Base-by-base conservation (phyloP, 2,888 invertebrate species). In the Drepanosiphum platanoidis region DNA sequence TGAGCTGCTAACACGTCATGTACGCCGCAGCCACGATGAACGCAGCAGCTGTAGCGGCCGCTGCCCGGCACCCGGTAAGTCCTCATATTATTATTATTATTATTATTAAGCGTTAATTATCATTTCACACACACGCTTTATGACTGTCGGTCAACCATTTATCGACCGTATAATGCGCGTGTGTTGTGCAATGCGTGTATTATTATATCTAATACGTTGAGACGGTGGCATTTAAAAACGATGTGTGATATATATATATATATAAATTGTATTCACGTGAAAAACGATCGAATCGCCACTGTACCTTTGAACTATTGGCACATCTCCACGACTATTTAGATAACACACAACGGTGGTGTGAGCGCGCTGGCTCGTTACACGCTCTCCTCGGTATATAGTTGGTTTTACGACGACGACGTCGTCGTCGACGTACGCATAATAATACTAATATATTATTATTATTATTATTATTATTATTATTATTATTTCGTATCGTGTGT, bases 1-100 rank as follows among this genome's bases (percentile, higher is more conserved):
- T 88, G 88, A 83, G 87, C 90, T 90, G 89, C 88, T 92, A 91
- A 91, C 90, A 90, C 90, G 92, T 92, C 91, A 95, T 95, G 95
- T 95, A 95, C 93, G 94, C 95, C 92, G 94, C 94, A 92, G 94
- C 94, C 92, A 95, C 95, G 93, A 95, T 95, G 92, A 94, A 95
- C 91, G 94, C 94, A 91, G 94, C 94, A 90, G 94, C 94, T 90
- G 94, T 94, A 90, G 95, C 95, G 90, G 95, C 90, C 88, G 94
- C 94, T 91, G 94, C 95, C 88, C 93, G 95, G 91, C 95, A 95
- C 92, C 95, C 95, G 94, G 95, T 95, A 92, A 94, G 94, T 91
- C 87, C 83, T 42, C 42, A 7, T 11, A 11, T 42, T 42, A 42
- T 42, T 42, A 42, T 42, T 9, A 42, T 42, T 68, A 61, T 61